A percentile compares a stretch with the other conserved stretches of the same genome.
Conservation (phyloP, 1,140 invertebrate species). For the Orchestia grillus region DNA sequence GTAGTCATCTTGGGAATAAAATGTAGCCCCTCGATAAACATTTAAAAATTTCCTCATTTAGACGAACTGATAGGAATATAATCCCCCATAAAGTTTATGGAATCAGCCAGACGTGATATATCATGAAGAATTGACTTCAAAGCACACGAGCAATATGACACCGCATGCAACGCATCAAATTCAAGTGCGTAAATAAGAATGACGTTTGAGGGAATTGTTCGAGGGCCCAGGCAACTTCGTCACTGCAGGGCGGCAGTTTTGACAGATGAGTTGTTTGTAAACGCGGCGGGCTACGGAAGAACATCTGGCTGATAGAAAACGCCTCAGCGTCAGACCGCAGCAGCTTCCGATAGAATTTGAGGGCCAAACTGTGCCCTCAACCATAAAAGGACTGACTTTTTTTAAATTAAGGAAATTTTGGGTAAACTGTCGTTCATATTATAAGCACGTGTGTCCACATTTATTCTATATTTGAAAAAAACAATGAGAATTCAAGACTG, state of each 20-base stretch:
- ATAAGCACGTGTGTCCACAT: no score
- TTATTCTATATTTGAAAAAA: no score
- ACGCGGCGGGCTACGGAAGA: neutral
- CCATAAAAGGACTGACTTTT: no score
- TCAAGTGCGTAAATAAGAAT: neutral
- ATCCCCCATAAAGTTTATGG: no score
- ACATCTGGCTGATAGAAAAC: slow-evolving; percentile 21
- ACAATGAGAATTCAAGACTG: no score
- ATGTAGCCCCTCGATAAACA: no score
- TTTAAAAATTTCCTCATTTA: no score
- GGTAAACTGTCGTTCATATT: no score
- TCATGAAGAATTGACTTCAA: neutral
- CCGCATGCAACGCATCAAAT: neutral
- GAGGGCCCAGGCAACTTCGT: neutral
- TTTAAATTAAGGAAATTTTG: no score
- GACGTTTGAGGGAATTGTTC: neutral
- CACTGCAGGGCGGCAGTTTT: neutral
- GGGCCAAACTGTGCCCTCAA: neutral
- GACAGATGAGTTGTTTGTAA: slow-evolving; percentile 14
- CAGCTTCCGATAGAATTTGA: neutral
- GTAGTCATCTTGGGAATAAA: no score
- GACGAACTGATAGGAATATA: no score
- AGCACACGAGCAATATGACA: neutral
- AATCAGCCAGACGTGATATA: no score
- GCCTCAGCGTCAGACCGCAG: neutral